These are phyloP conservation scores for Minunthozetes semirufus DNA, from an alignment of 2,888 invertebrate species.

Conservation along the genomic window DNA sequence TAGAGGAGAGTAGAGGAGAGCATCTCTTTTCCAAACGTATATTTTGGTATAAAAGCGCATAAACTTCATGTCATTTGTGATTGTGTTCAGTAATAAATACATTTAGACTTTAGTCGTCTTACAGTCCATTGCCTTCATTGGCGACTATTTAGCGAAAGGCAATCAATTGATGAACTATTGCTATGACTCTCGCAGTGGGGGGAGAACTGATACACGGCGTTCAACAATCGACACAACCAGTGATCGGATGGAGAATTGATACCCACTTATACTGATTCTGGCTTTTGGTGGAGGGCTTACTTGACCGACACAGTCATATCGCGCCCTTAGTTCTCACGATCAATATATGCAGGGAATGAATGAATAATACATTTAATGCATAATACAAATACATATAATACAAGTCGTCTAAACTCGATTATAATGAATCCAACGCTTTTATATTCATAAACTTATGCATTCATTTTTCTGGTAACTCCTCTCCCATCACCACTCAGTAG, in stretches of 20 bases:
- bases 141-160: slow-evolving; percentile 25
- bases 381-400: no score
- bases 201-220: not conserved
- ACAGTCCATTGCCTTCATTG: not conserved
- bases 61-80: slow-evolving; percentile 17
- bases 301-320: slow-evolving; percentile 12
- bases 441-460: not conserved
- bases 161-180: slow-evolving; percentile 27
- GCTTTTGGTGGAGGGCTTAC: slow-evolving; percentile 12
- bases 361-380: not conserved
- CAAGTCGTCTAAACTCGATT: not conserved
- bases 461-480: not conserved
- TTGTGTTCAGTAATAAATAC: slow-evolving; percentile 29
- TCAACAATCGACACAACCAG: not conserved
- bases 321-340: slow-evolving; percentile 29
- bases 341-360: not conserved
- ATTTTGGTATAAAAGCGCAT: not conserved
- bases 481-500: not conserved
- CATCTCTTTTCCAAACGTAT: not conserved
- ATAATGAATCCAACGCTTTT: not conserved
- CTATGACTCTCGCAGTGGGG: not conserved
- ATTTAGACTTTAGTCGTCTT: not conserved
- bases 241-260: slow-evolving; percentile 17
- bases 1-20: not conserved
- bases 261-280: slow-evolving; percentile 8